phyloP scores from a whole-genome alignment of 2,113 vertebrate species.

The Dasyornis broadbenti region DNA sequence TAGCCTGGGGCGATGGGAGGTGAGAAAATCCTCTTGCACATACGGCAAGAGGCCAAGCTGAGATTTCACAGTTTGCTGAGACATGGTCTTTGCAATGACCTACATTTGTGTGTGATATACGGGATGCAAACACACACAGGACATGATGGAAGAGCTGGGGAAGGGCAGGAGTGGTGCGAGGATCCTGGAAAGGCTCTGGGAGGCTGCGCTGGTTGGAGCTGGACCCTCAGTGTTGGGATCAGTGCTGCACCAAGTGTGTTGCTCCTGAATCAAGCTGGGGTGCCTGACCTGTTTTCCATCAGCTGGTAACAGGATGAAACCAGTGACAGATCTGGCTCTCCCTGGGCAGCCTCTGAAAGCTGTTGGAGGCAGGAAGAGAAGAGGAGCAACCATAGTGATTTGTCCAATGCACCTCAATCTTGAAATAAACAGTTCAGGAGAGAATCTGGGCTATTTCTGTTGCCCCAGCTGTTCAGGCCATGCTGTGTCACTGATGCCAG shows the following conservation, averaged over 20 bases:
- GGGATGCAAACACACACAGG: not conserved
- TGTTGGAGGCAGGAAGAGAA: not conserved
- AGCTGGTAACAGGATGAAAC: not conserved
- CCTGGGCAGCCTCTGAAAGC: not conserved
- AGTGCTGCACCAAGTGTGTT: not conserved
- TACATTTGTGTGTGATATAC: not conserved
- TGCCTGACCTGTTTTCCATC: not conserved
- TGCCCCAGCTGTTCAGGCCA: not conserved
- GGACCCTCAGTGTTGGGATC: not conserved
- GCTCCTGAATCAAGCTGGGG: not conserved
- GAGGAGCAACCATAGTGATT: not conserved
- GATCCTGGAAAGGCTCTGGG: not conserved
- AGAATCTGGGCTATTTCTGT: not conserved
- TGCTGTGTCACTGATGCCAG: not conserved
- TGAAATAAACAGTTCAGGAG: not conserved
- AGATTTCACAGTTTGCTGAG: not conserved
- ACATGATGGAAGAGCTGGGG: not conserved
- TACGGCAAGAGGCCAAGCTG: not conserved
- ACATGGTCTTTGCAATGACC: not conserved
- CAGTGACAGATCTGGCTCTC: not conserved
- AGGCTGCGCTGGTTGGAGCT: fast-evolving
- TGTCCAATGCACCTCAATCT: not conserved
- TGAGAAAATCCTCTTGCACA: conserved; percentile 6
- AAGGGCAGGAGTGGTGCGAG: not conserved
- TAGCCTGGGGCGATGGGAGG: not conserved